Evolutionary conservation across 2,797 vertebrate species (phyloP).

Genomic region (Acanthornis magna): DNA sequence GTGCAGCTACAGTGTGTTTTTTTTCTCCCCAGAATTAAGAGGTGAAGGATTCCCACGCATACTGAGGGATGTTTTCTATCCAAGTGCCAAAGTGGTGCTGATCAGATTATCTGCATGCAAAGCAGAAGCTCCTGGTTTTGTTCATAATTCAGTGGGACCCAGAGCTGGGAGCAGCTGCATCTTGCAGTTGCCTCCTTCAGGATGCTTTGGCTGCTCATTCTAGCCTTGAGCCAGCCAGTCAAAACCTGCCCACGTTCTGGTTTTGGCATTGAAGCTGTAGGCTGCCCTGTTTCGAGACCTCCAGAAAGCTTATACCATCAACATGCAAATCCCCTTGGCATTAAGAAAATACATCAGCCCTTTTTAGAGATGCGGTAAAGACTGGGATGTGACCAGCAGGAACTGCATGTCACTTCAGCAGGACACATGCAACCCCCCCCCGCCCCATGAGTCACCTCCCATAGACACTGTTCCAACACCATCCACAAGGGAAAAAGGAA

Average conservation of each 20-base stretch:
- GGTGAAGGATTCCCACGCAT: conserved; percentile 5
- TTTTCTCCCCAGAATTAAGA: not conserved
- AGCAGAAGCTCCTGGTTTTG: conserved; percentile 52
- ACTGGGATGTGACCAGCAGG: not conserved
- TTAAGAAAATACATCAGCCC: conserved; percentile 26
- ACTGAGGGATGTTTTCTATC: conserved; percentile 16
- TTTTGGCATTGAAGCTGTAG: conserved; percentile 51
- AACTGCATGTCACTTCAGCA: not conserved
- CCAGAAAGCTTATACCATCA: conserved; percentile 39
- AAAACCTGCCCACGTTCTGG: conserved; percentile 61
- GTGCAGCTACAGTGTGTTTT: not conserved
- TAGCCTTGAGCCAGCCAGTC: conserved; percentile 65
- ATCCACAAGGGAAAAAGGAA: not conserved
- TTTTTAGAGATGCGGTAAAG: not conserved
- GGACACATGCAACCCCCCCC: not conserved
- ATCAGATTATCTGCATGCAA: conserved; percentile 55
- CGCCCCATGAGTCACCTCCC: not conserved
- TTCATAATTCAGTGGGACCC: conserved; percentile 18
- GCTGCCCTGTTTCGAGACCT: conserved; percentile 38
- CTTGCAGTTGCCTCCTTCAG: conserved; percentile 31
- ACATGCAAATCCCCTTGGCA: conserved; percentile 36
- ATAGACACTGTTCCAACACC: not conserved
- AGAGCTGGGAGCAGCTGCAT: conserved; percentile 16
- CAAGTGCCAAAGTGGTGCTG: not conserved
- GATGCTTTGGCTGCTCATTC: conserved; percentile 36